phyloP scores from a whole-genome alignment of 2,888 invertebrate species.

The Drosophila helvetica region DNA sequence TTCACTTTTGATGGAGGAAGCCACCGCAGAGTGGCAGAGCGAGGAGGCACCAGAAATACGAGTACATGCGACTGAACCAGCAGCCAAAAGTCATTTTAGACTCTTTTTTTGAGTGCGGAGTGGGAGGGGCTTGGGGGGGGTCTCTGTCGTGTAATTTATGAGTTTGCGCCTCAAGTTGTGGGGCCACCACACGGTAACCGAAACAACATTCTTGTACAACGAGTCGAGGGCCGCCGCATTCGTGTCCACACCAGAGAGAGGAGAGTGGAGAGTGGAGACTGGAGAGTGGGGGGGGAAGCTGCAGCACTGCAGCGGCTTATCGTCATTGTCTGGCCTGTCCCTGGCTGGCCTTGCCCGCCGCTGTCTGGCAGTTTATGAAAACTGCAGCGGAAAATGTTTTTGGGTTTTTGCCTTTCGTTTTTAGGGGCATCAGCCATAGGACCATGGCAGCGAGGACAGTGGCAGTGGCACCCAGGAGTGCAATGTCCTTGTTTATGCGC shows the following conservation, averaged over 20 bases:
- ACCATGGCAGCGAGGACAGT: not conserved
- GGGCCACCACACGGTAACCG: constrained; percentile 51
- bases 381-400: constrained; percentile 72
- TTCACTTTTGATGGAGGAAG: constrained; percentile 58
- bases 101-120: not conserved
- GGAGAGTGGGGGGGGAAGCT: not conserved
- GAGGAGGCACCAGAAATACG: not conserved
- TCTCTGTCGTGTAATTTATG: constrained; percentile 67
- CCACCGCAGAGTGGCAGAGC: constrained; percentile 20
- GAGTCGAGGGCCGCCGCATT: constrained; percentile 14
- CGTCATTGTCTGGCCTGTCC: constrained; percentile 64
- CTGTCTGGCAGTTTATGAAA: constrained; percentile 72
- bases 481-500: constrained; percentile 78
- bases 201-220: constrained; percentile 24
- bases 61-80: not conserved
- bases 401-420: constrained; percentile 39
- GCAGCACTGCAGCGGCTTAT: constrained; percentile 60
- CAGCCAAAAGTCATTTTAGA: constrained; percentile 72
- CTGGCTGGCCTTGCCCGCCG: constrained; percentile 23
- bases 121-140: not conserved
- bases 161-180: constrained; percentile 77
- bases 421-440: constrained; percentile 2
- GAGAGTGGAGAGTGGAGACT: not conserved
- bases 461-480: constrained; percentile 66
- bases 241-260: not conserved